These are phyloP conservation scores for Aselliscus stoliczkanus DNA, from an alignment of 2,797 vertebrate genomes.

Conservation along the genomic window DNA sequence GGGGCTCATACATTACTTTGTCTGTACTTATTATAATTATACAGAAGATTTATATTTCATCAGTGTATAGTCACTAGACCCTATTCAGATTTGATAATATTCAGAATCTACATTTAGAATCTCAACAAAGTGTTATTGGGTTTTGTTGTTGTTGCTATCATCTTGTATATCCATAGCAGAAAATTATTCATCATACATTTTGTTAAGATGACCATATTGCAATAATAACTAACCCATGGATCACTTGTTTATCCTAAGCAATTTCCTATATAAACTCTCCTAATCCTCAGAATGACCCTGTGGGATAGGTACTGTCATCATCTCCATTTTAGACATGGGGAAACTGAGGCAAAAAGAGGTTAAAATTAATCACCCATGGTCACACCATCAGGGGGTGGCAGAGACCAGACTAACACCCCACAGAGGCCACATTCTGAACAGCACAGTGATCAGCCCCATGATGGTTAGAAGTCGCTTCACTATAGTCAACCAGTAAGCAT, in stretches of 20 bases:
- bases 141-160: not conserved
- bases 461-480: not conserved
- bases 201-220: not conserved
- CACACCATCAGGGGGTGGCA: not conserved
- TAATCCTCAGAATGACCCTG: not conserved
- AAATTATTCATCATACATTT: not conserved
- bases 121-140: not conserved
- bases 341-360: not conserved
- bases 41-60: not conserved
- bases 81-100: not conserved
- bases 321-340: not conserved
- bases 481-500: not conserved
- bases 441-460: not conserved
- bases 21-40: fast-evolving
- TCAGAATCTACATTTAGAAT: not conserved
- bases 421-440: not conserved
- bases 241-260: not conserved
- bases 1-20: too few species aligned
- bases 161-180: not conserved
- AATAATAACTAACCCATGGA: not conserved
- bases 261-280: not conserved
- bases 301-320: not conserved
- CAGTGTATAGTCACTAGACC: not conserved
- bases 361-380: not conserved
- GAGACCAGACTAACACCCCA: not conserved